Evolutionary conservation across 2,113 vertebrate genomes (phyloP), one percentile per base, ranked within the genome.

Genomic region (Caranx melampygus): DNA sequence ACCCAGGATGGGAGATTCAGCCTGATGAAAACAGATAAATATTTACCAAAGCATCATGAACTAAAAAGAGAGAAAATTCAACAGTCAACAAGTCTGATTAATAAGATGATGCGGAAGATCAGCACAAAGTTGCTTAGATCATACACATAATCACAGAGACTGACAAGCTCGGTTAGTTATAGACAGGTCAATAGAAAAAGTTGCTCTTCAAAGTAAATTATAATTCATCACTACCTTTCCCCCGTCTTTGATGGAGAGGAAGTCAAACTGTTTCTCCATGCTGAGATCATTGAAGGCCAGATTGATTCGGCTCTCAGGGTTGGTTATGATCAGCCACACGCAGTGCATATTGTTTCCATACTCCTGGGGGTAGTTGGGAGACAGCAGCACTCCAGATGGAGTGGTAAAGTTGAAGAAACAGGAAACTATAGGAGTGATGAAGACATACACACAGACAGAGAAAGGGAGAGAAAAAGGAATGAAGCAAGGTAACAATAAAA

Each of bases 331-430:
- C 18, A 99, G 94, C 98, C 98, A 99, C 81, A 99, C 97, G 0
- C 98, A 99, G 94, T 99, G 97, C 92, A 99, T 95, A 91, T 98
- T 97, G 95, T 98, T 99, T 1, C 98, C 96, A 0, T 99, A 99
- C 88, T 99, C 98, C 71, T 99, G 97, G 0, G 98, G 98, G 92
- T 99, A 99, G 93, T 98, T 99, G 2, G 98, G 98, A 0, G 98
- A 99, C 73, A 99, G 94, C 84, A 99, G 95, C 7, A 95, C 94
- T 37, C 98, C 98, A 1, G 97, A 97, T 0, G 98, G 97, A 79
- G 96, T 98, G 84, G 98, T 99, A 90, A 99, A 99, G 94, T 99
- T 99, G 95, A 99, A 99, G 92, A 99, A 99, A 91, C 98, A 99
- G 85, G 98, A 99, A 89, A 99, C 95, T 96, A 59, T 33, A 60